A percentile compares a stretch with the other conserved stretches of the same genome.
These are phyloP conservation scores for Noctua pronuba DNA, from an alignment of 2,888 invertebrate genomes.

Conservation along the genomic window DNA sequence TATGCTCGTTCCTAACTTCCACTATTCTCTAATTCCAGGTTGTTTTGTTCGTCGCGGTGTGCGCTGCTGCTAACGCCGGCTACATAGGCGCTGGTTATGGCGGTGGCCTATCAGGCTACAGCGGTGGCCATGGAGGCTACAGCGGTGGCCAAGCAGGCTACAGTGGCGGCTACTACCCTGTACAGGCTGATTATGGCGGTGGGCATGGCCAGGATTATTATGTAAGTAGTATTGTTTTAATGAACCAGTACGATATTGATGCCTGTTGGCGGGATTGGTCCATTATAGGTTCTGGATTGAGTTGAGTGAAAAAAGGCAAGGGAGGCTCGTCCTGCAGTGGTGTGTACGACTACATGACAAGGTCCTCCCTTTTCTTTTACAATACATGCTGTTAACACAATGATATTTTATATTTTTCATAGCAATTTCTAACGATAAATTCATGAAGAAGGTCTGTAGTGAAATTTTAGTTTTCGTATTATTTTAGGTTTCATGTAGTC, in stretches of 20 bases:
- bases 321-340: neutral
- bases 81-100: conserved; percentile 73
- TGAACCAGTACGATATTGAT: neutral
- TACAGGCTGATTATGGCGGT: neutral
- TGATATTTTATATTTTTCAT: neutral
- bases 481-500: neutral
- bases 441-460: neutral
- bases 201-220: conserved; percentile 81
- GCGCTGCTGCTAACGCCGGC: conserved; percentile 78
- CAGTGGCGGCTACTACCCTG: conserved; percentile 34
- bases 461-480: neutral
- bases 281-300: neutral
- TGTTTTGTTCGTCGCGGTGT: conserved; percentile 75
- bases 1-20: neutral
- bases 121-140: conserved; percentile 43
- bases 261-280: neutral
- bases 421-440: neutral
- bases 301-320: no score
- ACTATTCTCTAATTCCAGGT: conserved; percentile 73
- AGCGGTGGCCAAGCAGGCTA: conserved; percentile 48
- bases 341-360: neutral
- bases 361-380: neutral
- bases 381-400: neutral
- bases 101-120: conserved; percentile 55
- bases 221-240: conserved; percentile 70